Conservation (phyloP, 2,888 invertebrate genomes). For the Cyrtodaria siliqua region DNA sequence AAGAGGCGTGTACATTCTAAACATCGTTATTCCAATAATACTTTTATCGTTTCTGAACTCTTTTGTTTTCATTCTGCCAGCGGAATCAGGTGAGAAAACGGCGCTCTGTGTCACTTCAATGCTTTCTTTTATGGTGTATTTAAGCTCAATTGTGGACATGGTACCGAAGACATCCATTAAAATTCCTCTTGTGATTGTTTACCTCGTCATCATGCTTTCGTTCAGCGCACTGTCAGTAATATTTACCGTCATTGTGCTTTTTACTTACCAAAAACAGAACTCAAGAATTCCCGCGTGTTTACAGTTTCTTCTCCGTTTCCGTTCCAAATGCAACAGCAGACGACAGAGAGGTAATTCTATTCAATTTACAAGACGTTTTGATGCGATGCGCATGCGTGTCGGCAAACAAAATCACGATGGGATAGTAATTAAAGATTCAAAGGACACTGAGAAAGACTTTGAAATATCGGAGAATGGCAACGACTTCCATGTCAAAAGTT, state of each 20-base stretch:
- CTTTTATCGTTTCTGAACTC: constrained; percentile 43
- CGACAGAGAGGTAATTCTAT: neutral
- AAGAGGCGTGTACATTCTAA: constrained; percentile 38
- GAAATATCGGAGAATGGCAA: constrained; percentile 5
- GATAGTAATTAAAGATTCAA: neutral
- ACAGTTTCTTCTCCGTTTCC: constrained; percentile 26
- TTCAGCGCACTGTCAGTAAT: constrained; percentile 49
- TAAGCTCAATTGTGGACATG: constrained; percentile 50
- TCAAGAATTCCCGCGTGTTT: constrained; percentile 33
- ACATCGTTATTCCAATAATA: constrained; percentile 48
- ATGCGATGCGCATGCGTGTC: neutral
- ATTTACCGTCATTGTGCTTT: constrained; percentile 45
- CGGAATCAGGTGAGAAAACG: constrained; percentile 45
- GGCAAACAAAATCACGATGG: neutral
- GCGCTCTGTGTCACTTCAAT: constrained; percentile 50
- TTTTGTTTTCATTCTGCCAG: constrained; percentile 47
- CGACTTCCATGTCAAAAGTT: neutral
- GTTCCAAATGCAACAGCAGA: neutral
- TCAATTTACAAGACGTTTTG: neutral
- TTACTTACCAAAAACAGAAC: constrained; percentile 40
- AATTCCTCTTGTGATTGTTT: constrained; percentile 43
- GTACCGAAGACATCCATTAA: constrained; percentile 49
- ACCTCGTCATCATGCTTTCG: constrained; percentile 46
- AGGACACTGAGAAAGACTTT: constrained; percentile 1
- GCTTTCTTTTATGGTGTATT: constrained; percentile 50